Evolutionary conservation across 37 sponge, comb jelly and placozoan species (phyloP), one percentile per base, ranked within the genome.

Genomic region (Cladorhizidae sp.): DNA sequence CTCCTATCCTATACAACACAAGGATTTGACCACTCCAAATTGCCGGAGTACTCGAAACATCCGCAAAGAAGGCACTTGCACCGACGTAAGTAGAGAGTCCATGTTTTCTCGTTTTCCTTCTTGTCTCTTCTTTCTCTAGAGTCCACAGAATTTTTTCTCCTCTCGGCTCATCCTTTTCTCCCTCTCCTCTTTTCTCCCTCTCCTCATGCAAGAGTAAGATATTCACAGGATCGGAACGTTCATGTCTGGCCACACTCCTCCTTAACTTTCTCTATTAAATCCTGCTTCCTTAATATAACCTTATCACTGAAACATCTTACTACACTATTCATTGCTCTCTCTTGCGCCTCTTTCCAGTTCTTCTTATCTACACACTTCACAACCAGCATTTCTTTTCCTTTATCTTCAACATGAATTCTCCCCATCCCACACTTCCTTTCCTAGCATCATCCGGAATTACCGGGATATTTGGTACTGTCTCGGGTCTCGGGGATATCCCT

Each of bases 51-150:
- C 38, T 39, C 89, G 22, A 88, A 85, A 59, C 57, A 86, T 51
- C 82, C 86, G 9, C 85, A 85, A 63, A 84, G 89, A 56, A 80
- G 89, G 64, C 89, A 93, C 55, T 25, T 93, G 29, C 86, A 77
- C 14, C 85, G 76, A 82, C 93, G 93, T 93, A 68, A 29, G 92
- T 55, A 71, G 11, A 3, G 6, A 6, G n/a, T 59, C n/a, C 28
- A 23, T 26, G 12, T 59, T 18, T 59, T 18, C 12, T 59, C 18
- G 5, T 59, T 26, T 59, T 59, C 61, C 18, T 59, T 59, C 18
- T 26, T 59, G 6, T 17, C 61, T 6, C 61, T 59, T 26, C 18
- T 59, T 18, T 54, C 17, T 17, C 17, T 17, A n/a, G n/a, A n/a
- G n/a, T n/a, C 61, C 12, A 21, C 56, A 25, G 49, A 56, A 6